Conservation (phyloP, 2,888 invertebrate genomes). For the Dyspetes luteomarginatus region DNA sequence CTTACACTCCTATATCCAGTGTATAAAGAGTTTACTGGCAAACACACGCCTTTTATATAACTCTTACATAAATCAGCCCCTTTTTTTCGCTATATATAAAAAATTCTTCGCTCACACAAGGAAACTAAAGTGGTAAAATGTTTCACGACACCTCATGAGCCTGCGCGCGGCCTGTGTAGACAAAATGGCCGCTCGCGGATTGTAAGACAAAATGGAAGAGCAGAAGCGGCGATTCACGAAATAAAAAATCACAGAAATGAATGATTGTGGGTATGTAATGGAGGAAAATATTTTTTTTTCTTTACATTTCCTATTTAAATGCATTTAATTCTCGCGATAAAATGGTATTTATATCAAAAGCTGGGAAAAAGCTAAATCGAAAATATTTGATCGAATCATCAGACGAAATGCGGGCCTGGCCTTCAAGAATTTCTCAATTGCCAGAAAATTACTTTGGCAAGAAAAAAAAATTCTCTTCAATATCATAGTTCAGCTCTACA, state of each 20-base stretch:
- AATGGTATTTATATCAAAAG: no score
- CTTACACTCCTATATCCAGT: slow-evolving; percentile 26
- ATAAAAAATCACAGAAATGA: no score
- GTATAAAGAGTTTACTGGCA: neutral
- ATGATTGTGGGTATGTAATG: no score
- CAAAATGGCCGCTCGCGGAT: no score
- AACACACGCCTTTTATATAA: slow-evolving; percentile 3
- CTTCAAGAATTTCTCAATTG: slow-evolving; percentile 47
- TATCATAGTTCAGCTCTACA: neutral
- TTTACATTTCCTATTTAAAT: no score
- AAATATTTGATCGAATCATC: neutral
- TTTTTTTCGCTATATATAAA: neutral
- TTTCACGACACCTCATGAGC: slow-evolving; percentile 4
- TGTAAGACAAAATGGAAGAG: neutral
- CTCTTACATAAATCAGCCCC: neutral
- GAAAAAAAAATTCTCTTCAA: neutral
- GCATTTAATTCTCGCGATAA: no score
- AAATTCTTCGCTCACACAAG: neutral
- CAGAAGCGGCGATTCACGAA: neutral
- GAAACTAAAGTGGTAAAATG: neutral
- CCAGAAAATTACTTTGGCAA: slow-evolving; percentile 24
- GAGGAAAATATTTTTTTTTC: no score
- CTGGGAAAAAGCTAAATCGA: no score
- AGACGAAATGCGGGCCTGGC: slow-evolving; percentile 16
- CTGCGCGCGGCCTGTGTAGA: no score